Conservation (phyloP, 2,113 vertebrate genomes). For the Clarias batrachus region DNA sequence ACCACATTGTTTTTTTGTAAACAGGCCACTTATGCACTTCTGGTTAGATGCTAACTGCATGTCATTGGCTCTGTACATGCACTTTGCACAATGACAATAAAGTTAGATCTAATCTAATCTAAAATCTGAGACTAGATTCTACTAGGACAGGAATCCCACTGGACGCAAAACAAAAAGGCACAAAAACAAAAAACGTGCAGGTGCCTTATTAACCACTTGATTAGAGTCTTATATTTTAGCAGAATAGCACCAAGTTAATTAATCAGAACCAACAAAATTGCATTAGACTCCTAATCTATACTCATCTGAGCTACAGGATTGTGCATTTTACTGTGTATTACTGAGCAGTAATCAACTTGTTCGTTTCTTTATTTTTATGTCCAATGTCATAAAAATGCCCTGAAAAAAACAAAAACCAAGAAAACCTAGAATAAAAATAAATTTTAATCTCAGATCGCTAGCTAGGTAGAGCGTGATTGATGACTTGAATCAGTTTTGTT, state of each 20-base stretch:
- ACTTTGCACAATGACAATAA: too few species aligned
- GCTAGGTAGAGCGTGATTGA: background rate
- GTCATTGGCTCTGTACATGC: too few species aligned
- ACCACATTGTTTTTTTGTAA: too few species aligned
- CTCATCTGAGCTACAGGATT: background rate
- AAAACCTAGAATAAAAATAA: background rate
- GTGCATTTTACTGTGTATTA: background rate
- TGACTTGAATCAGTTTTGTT: conserved; percentile 3
- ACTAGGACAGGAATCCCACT: background rate
- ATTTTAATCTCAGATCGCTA: background rate
- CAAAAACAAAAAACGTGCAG: background rate
- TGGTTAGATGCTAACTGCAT: too few species aligned
- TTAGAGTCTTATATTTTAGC: background rate
- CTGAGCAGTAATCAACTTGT: background rate
- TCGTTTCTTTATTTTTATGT: background rate
- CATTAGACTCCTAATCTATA: background rate
- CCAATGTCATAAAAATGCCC: background rate
- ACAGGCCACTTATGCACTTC: too few species aligned
- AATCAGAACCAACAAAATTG: too few species aligned
- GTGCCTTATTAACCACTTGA: background rate
- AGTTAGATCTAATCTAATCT: too few species aligned
- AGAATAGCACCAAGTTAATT: background rate
- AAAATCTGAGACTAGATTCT: background rate
- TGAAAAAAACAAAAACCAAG: background rate
- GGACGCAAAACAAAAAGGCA: background rate